These are phyloP conservation scores for Luperina nickerlii DNA, from an alignment of 2,888 invertebrate species.

Conservation along the genomic window DNA sequence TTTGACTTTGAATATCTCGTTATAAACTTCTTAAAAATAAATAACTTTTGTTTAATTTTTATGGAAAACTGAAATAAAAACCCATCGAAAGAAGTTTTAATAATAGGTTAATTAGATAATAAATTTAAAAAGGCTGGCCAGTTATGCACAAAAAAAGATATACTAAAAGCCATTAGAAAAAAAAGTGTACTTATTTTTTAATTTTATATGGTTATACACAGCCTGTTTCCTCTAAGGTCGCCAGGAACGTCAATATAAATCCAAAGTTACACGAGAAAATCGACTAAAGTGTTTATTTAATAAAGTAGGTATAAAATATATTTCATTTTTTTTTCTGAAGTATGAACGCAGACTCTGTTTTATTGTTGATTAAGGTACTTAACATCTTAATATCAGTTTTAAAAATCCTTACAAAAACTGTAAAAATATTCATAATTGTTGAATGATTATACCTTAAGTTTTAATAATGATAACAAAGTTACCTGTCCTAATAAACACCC, in stretches of 20 bases:
- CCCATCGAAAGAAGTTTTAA: not conserved
- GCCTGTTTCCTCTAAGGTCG: not conserved
- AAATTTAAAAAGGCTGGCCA: not conserved
- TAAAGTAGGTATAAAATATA: too few species aligned
- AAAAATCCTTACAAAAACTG: not conserved
- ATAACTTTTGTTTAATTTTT: not conserved
- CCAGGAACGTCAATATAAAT: not conserved
- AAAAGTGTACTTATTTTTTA: not conserved
- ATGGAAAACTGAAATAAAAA: not conserved
- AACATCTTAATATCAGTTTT: too few species aligned
- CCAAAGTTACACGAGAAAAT: not conserved
- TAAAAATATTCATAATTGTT: not conserved
- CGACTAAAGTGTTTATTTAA: not conserved
- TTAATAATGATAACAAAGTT: constrained; percentile 4
- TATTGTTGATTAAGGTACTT: too few species aligned
- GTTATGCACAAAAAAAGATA: not conserved
- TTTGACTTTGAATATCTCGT: not conserved
- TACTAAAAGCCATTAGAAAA: not conserved
- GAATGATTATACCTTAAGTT: too few species aligned
- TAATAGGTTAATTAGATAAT: not conserved
- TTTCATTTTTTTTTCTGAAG: too few species aligned
- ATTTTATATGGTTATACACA: not conserved
- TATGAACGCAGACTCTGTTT: too few species aligned
- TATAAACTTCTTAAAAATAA: not conserved
- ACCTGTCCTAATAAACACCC: not conserved